Conservation (phyloP, 1,140 invertebrate genomes). For the Orchesella cincta region DNA sequence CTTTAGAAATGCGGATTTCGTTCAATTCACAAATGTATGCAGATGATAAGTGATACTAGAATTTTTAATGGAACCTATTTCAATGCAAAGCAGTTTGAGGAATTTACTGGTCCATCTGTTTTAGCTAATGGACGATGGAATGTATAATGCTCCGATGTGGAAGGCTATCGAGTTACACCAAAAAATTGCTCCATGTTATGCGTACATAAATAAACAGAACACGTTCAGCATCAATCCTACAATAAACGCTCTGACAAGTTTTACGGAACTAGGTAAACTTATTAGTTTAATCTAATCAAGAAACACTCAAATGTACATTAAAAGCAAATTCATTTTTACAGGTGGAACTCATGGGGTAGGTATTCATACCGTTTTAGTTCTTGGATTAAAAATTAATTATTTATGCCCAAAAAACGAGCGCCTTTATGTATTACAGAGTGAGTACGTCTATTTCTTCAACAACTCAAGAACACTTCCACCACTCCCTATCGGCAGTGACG, state of each 20-base stretch:
- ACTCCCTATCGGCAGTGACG: not conserved
- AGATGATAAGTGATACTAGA: no score
- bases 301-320: not conserved
- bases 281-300: not conserved
- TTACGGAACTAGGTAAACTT: not conserved
- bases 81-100: no score
- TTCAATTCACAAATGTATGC: not conserved
- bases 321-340: not conserved
- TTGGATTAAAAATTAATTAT: not conserved
- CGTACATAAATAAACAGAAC: constrained; percentile 3
- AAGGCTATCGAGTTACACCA: not conserved
- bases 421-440: not conserved
- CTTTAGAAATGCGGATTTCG: not conserved
- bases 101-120: not conserved
- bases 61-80: no score
- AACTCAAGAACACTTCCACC: not conserved
- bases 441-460: not conserved
- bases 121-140: not conserved
- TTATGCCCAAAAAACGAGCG: not conserved
- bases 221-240: not conserved
- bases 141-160: constrained; percentile 12
- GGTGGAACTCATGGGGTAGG: not conserved
- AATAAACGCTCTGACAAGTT: not conserved
- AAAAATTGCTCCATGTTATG: not conserved
- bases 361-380: not conserved